Conservation (phyloP, 2,888 invertebrate species). For the Heliconius ismenius region DNA sequence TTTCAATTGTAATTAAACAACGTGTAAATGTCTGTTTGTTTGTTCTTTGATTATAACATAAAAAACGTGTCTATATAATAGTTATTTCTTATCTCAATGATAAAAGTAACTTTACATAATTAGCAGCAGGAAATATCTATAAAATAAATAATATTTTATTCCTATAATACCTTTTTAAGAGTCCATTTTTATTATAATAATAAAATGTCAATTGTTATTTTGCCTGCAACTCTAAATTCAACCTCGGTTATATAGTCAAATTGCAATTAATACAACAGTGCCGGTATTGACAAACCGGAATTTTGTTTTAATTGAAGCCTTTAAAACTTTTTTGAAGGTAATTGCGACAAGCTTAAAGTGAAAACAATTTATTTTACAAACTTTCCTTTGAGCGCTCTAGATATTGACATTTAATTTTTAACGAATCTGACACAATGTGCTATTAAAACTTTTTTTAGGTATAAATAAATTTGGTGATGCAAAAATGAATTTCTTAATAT, state of each 20-base stretch:
- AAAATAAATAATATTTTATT: conserved; percentile 5
- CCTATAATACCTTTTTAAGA: neutral
- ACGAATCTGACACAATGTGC: conserved; percentile 30
- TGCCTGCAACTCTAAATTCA: conserved; percentile 28
- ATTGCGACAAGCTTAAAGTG: conserved; percentile 70
- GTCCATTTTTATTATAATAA: conserved; percentile 1
- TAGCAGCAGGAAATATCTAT: neutral
- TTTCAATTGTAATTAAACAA: too few relatives aligned
- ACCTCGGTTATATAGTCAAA: conserved; percentile 47
- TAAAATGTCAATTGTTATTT: conserved; percentile 25
- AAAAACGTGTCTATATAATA: too few relatives aligned
- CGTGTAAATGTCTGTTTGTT: too few relatives aligned
- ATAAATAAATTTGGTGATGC: neutral
- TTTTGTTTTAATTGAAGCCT: conserved; percentile 72
- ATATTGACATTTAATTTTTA: conserved; percentile 66
- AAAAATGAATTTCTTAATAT: neutral
- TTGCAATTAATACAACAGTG: conserved; percentile 52
- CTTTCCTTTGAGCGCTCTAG: conserved; percentile 72
- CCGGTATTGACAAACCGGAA: conserved; percentile 61
- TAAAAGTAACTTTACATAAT: neutral
- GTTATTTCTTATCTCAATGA: neutral
- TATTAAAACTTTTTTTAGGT: conserved; percentile 16
- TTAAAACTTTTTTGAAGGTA: conserved; percentile 64
- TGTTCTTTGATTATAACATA: too few relatives aligned
- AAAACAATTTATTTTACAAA: conserved; percentile 69